These are phyloP conservation scores for Tillus elongatus DNA, from an alignment of 2,888 invertebrate species.

Conservation along the genomic window DNA sequence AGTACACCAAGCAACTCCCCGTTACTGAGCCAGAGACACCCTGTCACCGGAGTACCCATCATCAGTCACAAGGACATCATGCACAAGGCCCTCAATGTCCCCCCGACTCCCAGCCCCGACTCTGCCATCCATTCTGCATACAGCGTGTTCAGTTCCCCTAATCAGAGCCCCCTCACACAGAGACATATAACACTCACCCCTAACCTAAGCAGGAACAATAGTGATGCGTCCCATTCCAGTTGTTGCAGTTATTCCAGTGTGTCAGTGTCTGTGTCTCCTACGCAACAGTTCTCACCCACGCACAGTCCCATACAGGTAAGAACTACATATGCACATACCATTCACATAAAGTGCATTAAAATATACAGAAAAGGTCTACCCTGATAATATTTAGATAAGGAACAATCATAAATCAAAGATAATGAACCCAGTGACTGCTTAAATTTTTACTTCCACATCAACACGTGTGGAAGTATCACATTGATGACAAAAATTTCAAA, in stretches of 20 bases:
- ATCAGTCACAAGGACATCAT: conserved; percentile 39
- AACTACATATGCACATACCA: too few relatives aligned
- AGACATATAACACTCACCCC: conserved; percentile 74
- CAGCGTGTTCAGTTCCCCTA: conserved; percentile 73
- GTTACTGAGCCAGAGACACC: conserved; percentile 51
- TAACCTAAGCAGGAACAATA: conserved; percentile 79
- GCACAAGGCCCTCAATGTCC: conserved; percentile 52
- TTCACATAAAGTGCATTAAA: too few relatives aligned
- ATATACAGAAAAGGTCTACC: too few relatives aligned
- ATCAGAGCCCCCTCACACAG: conserved; percentile 77
- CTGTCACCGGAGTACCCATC: conserved; percentile 34
- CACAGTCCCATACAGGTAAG: conserved; percentile 73
- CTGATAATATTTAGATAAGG: too few relatives aligned
- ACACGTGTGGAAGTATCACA: too few relatives aligned
- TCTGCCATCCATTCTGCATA: conserved; percentile 86
- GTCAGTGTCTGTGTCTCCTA: conserved; percentile 45
- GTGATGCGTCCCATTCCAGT: conserved; percentile 82
- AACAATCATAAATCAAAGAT: too few relatives aligned
- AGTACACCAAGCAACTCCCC: conserved; percentile 62
- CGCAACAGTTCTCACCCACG: conserved; percentile 67
- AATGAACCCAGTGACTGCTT: too few relatives aligned
- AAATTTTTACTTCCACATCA: too few relatives aligned
- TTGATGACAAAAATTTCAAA: too few relatives aligned
- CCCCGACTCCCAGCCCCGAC: conserved; percentile 78
- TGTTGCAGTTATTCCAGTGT: conserved; percentile 77